These are phyloP conservation scores for Apotomis betuletana DNA, from an alignment of 2,888 invertebrate species.

Conservation along the genomic window DNA sequence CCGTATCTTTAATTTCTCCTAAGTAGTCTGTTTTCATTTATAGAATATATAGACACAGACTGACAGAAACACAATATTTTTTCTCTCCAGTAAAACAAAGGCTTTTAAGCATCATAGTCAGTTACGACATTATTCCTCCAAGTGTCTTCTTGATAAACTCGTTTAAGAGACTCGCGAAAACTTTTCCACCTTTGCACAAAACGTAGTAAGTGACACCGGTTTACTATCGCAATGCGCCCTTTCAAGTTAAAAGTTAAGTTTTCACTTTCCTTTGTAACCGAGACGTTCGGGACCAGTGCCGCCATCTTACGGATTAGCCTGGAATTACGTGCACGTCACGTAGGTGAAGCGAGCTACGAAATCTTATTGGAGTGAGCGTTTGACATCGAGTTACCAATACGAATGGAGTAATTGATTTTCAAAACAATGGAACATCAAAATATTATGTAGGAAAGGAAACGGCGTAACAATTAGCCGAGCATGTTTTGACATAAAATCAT, in stretches of 20 bases:
- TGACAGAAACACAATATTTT: neutral
- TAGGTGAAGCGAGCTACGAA: constrained; percentile 31
- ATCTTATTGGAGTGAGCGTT: constrained; percentile 19
- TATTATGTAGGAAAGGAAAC: too few species aligned
- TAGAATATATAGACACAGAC: too few species aligned
- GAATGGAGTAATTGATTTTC: constrained; percentile 1
- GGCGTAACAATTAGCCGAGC: too few species aligned
- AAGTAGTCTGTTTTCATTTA: too few species aligned
- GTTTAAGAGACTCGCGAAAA: neutral
- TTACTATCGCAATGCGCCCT: neutral
- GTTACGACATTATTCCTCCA: neutral
- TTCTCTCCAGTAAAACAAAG: neutral
- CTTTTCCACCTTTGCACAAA: neutral
- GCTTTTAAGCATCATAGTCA: neutral
- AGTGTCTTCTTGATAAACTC: neutral
- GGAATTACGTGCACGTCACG: constrained; percentile 38
- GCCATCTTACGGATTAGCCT: constrained; percentile 42
- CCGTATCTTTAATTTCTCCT: too few species aligned
- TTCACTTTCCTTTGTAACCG: constrained; percentile 38
- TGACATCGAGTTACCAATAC: constrained; percentile 11
- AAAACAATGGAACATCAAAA: too few species aligned
- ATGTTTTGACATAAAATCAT: too few species aligned
- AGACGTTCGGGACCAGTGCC: constrained; percentile 34
- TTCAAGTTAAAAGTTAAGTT: constrained; percentile 50
- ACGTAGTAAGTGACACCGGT: neutral